These are phyloP conservation scores for Garra rufa DNA, from an alignment of 2,113 vertebrate species.

Conservation along the genomic window DNA sequence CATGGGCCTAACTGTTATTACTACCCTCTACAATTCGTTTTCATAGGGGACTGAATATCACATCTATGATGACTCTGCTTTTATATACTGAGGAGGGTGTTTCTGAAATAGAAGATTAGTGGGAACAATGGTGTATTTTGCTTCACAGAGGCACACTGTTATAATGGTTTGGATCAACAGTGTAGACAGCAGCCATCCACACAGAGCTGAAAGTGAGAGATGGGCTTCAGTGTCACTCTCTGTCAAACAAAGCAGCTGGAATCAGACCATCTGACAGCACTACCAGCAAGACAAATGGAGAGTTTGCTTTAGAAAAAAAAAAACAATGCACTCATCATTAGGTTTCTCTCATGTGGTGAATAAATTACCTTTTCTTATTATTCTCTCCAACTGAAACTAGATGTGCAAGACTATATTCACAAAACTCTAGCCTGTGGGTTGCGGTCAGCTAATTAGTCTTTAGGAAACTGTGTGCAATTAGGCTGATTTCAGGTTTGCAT, in stretches of 20 bases:
- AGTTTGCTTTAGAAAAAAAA: background rate
- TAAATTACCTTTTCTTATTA: background rate
- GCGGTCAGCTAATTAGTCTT: background rate
- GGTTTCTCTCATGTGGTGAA: background rate
- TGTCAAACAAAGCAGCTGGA: constrained; percentile 20
- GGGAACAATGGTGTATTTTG: background rate
- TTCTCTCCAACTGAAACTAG: background rate
- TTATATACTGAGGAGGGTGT: background rate
- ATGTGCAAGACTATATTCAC: background rate
- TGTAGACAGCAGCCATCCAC: background rate
- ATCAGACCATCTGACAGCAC: constrained; percentile 3
- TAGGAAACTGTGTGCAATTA: background rate
- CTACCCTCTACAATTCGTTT: background rate
- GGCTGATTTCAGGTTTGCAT: background rate
- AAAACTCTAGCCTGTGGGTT: background rate
- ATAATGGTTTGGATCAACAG: background rate
- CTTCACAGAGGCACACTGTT: background rate
- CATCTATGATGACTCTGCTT: background rate
- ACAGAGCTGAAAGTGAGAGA: background rate
- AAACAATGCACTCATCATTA: background rate
- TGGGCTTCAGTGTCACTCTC: constrained; percentile 3
- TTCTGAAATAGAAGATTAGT: background rate
- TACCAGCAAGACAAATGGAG: background rate
- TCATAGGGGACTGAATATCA: background rate
- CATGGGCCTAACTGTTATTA: background rate